phyloP scores from a whole-genome alignment of 2,888 invertebrate genomes.

The Microplitis manilae region DNA sequence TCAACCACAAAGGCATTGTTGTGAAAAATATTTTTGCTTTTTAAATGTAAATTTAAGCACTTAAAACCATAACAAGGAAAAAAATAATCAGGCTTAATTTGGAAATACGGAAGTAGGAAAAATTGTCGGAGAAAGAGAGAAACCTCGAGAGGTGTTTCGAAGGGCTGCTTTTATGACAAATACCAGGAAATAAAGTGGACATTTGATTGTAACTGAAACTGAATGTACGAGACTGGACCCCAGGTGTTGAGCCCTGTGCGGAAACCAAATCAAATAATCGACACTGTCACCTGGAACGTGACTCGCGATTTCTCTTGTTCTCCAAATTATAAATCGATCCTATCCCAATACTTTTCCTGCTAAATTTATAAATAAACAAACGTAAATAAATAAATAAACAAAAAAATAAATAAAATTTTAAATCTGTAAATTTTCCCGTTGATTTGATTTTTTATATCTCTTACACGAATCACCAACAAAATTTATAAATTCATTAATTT shows the following conservation, averaged over 20 bases:
- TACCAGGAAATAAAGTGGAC: no score
- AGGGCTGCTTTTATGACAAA: conserved; percentile 35
- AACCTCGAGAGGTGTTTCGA: conserved; percentile 17
- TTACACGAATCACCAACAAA: no score
- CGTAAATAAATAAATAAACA: background rate
- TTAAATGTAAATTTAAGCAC: no score
- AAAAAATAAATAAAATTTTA: background rate
- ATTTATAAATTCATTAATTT: no score
- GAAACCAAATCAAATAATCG: conserved; percentile 71
- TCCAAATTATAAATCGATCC: conserved; percentile 19
- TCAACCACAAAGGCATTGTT: background rate
- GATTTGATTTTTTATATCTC: no score
- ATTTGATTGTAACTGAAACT: conserved; percentile 56
- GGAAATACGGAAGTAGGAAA: background rate
- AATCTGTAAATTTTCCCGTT: background rate
- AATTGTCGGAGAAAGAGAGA: background rate
- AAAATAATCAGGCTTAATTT: background rate
- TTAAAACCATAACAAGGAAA: background rate
- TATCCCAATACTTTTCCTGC: conserved; percentile 14
- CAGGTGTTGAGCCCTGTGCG: conserved; percentile 73
- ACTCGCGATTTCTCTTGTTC: conserved; percentile 58
- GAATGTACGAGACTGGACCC: conserved; percentile 71
- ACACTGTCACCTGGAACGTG: conserved; percentile 72
- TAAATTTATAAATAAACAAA: conserved; percentile 13
- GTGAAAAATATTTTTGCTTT: background rate